Conservation (phyloP, 2,113 vertebrate species). For the Ascaphus truei region DNA sequence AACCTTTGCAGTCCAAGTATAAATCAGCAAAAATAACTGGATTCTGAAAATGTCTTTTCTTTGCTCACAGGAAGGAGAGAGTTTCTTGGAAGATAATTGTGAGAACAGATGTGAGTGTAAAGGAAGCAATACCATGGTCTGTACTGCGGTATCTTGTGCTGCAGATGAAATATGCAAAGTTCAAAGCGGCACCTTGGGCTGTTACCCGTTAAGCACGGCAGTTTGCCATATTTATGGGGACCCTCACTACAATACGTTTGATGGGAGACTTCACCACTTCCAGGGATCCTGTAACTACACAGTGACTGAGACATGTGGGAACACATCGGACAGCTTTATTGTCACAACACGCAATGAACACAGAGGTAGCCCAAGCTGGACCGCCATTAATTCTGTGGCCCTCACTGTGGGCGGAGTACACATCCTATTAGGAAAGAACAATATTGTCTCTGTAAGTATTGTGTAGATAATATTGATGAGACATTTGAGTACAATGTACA, state of each 20-base stretch:
- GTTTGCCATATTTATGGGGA: slow-evolving; percentile 68
- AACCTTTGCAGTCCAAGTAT: background rate
- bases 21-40: too few species aligned
- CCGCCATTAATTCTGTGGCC: slow-evolving; percentile 59
- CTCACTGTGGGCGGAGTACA: slow-evolving; percentile 51
- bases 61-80: slow-evolving; percentile 53
- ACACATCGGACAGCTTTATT: slow-evolving; percentile 52
- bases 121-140: slow-evolving; percentile 46
- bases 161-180: slow-evolving; percentile 57
- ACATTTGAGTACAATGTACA: too few species aligned
- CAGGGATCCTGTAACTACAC: slow-evolving; percentile 70
- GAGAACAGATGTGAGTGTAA: slow-evolving; percentile 53
- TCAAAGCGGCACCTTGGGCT: slow-evolving; percentile 53
- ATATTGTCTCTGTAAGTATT: slow-evolving; percentile 58
- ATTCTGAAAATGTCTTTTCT: too few species aligned
- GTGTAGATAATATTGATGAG: too few species aligned
- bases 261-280: slow-evolving; percentile 60
- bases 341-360: slow-evolving; percentile 61
- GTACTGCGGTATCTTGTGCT: slow-evolving; percentile 50
- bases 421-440: slow-evolving; percentile 52
- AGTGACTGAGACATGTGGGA: slow-evolving; percentile 60
- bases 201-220: slow-evolving; percentile 48
- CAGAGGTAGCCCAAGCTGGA: slow-evolving; percentile 44
- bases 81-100: slow-evolving; percentile 55
- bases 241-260: slow-evolving; percentile 70